These are phyloP conservation scores for Anisognathus igniventris DNA, from an alignment of 2,797 vertebrate species.

Conservation along the genomic window DNA sequence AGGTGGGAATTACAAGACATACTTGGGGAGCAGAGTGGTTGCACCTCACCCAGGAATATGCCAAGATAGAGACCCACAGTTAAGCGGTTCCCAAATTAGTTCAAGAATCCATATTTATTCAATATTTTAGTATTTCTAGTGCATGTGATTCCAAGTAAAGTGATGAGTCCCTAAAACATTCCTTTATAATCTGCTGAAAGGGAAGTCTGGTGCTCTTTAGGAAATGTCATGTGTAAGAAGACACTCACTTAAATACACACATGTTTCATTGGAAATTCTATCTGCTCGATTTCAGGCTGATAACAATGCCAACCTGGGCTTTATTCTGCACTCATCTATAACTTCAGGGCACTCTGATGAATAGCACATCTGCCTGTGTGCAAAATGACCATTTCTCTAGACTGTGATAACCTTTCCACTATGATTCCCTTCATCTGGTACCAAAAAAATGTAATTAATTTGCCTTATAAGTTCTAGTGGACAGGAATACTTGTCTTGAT, in stretches of 20 bases:
- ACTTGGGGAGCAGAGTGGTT: neutral
- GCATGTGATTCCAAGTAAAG: neutral
- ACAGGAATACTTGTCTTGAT: neutral
- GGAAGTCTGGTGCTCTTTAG: neutral
- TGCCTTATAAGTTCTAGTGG: neutral
- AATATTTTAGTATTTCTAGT: neutral
- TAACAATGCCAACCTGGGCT: neutral
- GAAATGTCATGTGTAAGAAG: neutral
- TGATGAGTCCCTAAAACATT: neutral
- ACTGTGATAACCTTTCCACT: neutral
- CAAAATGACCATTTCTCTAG: neutral
- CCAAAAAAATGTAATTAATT: neutral
- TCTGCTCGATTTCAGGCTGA: neutral
- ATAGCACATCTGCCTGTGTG: neutral
- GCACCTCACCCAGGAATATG: neutral
- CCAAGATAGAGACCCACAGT: neutral
- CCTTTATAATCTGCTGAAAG: neutral
- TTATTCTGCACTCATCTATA: neutral
- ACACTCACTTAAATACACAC: neutral
- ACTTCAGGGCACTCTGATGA: neutral
- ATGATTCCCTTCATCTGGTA: neutral
- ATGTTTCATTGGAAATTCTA: neutral
- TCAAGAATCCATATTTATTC: neutral
- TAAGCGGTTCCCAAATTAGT: neutral
- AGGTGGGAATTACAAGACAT: neutral